phyloP scores from a whole-genome alignment of 1,140 invertebrate species.

The Littorina saxatilis region DNA sequence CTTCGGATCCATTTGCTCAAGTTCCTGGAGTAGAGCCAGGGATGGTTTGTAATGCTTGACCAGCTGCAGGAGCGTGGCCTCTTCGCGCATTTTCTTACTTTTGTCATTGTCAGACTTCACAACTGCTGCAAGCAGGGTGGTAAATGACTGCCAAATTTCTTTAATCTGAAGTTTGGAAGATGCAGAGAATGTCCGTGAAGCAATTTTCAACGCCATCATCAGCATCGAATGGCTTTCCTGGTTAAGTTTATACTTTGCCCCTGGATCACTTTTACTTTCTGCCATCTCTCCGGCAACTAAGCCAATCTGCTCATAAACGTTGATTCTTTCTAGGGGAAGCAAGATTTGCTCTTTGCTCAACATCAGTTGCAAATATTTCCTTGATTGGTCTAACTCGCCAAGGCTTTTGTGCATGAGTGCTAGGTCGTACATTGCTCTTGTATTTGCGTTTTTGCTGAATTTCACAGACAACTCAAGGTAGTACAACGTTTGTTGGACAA shows the following conservation, averaged over 20 bases:
- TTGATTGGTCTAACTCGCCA: background rate
- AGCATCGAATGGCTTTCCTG: constrained; percentile 6
- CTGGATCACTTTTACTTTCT: constrained; percentile 7
- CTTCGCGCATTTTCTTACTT: background rate
- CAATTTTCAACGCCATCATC: background rate
- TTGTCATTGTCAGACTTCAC: background rate
- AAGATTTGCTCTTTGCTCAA: background rate
- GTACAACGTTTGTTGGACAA: background rate
- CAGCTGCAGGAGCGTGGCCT: constrained; percentile 1
- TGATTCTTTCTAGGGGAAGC: background rate
- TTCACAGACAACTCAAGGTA: background rate
- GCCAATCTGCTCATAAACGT: constrained; percentile 16
- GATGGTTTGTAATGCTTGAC: constrained; percentile 5
- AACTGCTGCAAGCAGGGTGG: background rate
- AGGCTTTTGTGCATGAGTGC: constrained; percentile 15
- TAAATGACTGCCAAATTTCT: constrained; percentile 10
- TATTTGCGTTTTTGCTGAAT: constrained; percentile 18
- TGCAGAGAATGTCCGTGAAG: constrained; percentile 2
- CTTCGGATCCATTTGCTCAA: background rate
- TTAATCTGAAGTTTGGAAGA: constrained; percentile 9
- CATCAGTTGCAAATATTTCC: background rate
- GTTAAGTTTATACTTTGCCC: background rate
- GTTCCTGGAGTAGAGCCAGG: constrained; percentile 15
- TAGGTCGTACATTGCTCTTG: constrained; percentile 15
- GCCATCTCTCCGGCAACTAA: constrained; percentile 1